Base-by-base conservation (phyloP, 2,113 vertebrate species). In the Sander lucioperca region DNA sequence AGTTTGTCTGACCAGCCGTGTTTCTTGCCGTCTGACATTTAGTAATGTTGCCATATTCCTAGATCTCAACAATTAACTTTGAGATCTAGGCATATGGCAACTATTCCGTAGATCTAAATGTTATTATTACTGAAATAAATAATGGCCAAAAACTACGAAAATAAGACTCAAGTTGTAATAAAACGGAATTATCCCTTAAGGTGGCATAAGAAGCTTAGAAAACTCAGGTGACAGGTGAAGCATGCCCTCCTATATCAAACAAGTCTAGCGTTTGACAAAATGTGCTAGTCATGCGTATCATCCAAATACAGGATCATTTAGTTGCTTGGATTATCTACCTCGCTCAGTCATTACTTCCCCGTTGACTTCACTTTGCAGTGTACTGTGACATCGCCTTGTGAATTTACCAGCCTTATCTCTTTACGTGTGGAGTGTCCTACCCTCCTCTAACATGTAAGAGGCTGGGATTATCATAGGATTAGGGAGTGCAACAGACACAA, bases 381-480 rank as follows among this genome's bases (percentile, higher is more conserved):
- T 61, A 45, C 75, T 66, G 68, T 74, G 82, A 82, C 82, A 74
- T 30, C n/a, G 30, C 70, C 58, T 69, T 45, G 5, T 1, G 7
- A 70, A 70, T 85, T 72, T 59, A 54, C 70, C 25, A 45, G 45
- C 62, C 30, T 82, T 88, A 86, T 82, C 72, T 87, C 72, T 75
- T 73, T 54, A 50, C n/a, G 18, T 80, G 68, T 69, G 45, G 23
- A 67, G 30, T 84, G 67, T 72, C 62, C 64, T 89, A 21, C 75
- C 85, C 83, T 89, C 84, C 81, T 62, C 81, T 86, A 79, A 66
- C 87, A 86, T 93, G 90, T 89, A 80, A 83, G 48, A 62, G 67
- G 47, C 70, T 25, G 65, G 90, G 90, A 94, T 94, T 93, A 94
- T 80, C 59, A 61, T 51, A 64, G 84, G 91, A 93, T 95, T 93